Evolutionary conservation across 1,140 invertebrate genomes (phyloP), one percentile per base, ranked within the genome.

Genomic region (Lineus longissimus): DNA sequence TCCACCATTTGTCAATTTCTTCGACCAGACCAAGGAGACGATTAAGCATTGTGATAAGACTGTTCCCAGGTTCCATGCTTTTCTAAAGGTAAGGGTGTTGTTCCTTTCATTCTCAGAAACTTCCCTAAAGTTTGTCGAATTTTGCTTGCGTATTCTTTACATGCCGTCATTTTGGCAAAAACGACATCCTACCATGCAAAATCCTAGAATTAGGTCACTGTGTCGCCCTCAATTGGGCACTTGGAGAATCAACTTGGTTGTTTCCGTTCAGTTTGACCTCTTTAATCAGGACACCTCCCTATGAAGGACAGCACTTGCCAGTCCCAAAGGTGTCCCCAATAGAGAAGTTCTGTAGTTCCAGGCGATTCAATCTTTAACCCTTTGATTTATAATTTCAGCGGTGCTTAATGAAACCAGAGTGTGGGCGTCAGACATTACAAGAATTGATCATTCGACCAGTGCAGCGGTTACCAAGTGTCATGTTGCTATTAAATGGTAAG

Each of bases 1-100:
- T 84, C 95, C 95, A 55, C 93, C 94, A 6, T 99, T 96, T 82
- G 90, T 98, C 13, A 98, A 98, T 82, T 98, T 93, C 80, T 98
- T 97, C 81, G 94, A 98, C 81, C 92, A 93, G 77, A 94, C 93
- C 75, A 97, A 97, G 81, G 91, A 95, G 74, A 93, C 91, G 84
- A 86, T 99, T 70, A 83, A 88, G 65, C 87, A 90, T 74, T 97
- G 93, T 84, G 94, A 96, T 84, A 87, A 87, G 78, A 89, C 88
- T 70, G 95, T 96, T 80, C 93, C 94, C 25, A 86, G 93, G 77
- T 99, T 99, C 85, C 93, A 97, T 82, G 95, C 95, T 70, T 98
- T 98, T 83, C 86, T 98, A n/a, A 97, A 97, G 85, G 93, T 95
- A 72, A 70, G 45, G 73, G 66, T 55, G 67, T 64, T 23, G 61